These are phyloP conservation scores for Meteorus sp. DNA, from an alignment of 1,140 invertebrate genomes.

Conservation along the genomic window DNA sequence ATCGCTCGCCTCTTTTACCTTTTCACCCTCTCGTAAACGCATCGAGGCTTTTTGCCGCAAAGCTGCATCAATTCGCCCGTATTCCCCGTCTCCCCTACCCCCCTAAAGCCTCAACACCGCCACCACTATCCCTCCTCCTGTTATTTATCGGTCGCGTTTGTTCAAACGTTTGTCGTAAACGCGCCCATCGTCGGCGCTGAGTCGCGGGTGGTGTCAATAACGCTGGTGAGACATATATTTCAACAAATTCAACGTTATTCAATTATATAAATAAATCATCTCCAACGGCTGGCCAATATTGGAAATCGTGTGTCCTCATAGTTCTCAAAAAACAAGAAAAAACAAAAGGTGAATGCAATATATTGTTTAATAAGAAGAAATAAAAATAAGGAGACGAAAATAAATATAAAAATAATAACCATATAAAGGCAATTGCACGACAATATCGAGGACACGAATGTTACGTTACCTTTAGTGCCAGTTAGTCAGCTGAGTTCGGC, in stretches of 20 bases:
- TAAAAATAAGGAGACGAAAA: background rate
- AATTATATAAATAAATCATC: too few relatives aligned
- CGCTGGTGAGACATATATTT: conserved; percentile 11
- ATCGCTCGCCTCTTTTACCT: conserved; percentile 52
- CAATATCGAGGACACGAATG: background rate
- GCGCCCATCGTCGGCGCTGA: conserved; percentile 25
- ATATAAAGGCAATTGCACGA: background rate
- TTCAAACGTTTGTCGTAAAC: conserved; percentile 28
- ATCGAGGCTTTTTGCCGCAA: conserved; percentile 48
- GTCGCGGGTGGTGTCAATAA: conserved; percentile 26
- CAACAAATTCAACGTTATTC: too few relatives aligned
- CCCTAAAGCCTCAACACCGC: conserved; percentile 20
- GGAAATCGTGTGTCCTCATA: too few relatives aligned
- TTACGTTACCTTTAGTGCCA: background rate
- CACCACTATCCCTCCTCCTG: conserved; percentile 21
- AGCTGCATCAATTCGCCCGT: conserved; percentile 46
- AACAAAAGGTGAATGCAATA: too few relatives aligned
- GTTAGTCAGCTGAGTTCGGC: background rate
- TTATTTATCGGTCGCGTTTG: conserved; percentile 16
- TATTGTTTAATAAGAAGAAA: too few relatives aligned
- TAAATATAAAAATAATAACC: background rate
- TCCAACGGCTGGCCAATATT: too few relatives aligned
- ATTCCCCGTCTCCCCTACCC: conserved; percentile 26
- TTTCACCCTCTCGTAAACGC: conserved; percentile 50
- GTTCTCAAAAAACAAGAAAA: too few relatives aligned